Evolutionary conservation across 2,113 vertebrate genomes (phyloP), one percentile per base, ranked within the genome.

Genomic region (Tenebrosternarchus preto): DNA sequence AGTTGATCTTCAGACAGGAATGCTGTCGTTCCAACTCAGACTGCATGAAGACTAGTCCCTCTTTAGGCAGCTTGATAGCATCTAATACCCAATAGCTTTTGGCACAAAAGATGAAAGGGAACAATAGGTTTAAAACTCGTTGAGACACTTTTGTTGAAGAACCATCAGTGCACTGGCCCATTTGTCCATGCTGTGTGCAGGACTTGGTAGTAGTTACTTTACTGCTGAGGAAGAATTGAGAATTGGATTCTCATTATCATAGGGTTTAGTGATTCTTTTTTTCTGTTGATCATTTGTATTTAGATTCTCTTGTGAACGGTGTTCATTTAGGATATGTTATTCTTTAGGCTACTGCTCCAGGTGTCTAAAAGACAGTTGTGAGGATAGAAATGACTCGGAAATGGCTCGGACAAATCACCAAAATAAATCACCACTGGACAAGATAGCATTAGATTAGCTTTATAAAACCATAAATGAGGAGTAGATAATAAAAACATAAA

Each of bases 81-180:
- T 73, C 73, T 60, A 80, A 22, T 70, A 29, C 39, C 39, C 39
- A 43, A 43, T 43, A 9, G 39, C 39, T 43, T 8, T 2, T n/a
- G 12, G 25, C 31, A 81, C 73, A 80, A 77, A 81, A 59, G 78
- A 84, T 81, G 53, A 78, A 81, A 81, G 78, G 12, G 27, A 20
- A 24, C 27, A 20, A 6, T 60, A 15, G 60, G 43, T 72, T 43
- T 63, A 56, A 71, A 82, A 39, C 67, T 27, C 15, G 43, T 55
- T 77, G 74, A 46, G 73, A 77, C 43, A 72, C 57, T 60, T 76
- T 57, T 31, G 55, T 39, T 27, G 16, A 33, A 63, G 36, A 50
- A 15, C 46, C 6, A 0, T 73, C 55, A 15, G 22, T 33, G 24
- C 24, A 27, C 15, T 43, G 11, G 12, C 43, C 19, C 20, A 17